These are phyloP conservation scores for Arvicola amphibius DNA, from an alignment of 2,797 vertebrate species.

Conservation along the genomic window DNA sequence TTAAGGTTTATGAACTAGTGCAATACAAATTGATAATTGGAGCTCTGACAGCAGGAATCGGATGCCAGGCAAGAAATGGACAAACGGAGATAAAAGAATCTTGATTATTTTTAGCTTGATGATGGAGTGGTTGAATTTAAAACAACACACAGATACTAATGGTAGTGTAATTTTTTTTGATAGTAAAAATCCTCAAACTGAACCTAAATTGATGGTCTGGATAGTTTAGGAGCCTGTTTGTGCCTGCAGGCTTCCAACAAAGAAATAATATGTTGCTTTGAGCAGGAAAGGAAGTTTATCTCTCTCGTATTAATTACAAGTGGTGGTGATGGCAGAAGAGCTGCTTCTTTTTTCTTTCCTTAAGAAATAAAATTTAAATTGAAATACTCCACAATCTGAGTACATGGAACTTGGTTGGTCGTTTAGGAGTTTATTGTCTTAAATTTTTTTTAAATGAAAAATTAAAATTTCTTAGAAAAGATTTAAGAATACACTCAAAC, in stretches of 20 bases:
- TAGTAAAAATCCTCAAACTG: neutral
- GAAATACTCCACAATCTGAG: neutral
- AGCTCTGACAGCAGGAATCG: neutral
- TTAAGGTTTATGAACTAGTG: neutral
- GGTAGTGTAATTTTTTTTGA: neutral
- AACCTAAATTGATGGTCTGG: constrained; percentile 2
- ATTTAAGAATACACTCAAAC: neutral
- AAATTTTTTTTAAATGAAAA: neutral
- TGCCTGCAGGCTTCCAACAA: constrained; percentile 48
- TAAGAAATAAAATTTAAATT: neutral
- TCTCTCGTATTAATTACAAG: neutral
- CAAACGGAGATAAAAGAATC: neutral
- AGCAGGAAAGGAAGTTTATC: neutral
- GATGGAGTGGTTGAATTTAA: neutral
- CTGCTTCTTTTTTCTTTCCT: neutral
- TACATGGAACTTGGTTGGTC: neutral
- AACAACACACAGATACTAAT: neutral
- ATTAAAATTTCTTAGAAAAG: constrained; percentile 29
- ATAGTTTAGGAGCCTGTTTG: constrained; percentile 13
- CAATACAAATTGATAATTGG: neutral
- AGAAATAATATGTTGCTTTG: constrained; percentile 35
- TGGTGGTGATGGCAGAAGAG: neutral
- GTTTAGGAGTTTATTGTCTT: neutral
- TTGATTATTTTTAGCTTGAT: neutral
- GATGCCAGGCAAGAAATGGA: neutral